Evolutionary conservation across 2,113 vertebrate species (phyloP).

Genomic region (Centropus unirufus): DNA sequence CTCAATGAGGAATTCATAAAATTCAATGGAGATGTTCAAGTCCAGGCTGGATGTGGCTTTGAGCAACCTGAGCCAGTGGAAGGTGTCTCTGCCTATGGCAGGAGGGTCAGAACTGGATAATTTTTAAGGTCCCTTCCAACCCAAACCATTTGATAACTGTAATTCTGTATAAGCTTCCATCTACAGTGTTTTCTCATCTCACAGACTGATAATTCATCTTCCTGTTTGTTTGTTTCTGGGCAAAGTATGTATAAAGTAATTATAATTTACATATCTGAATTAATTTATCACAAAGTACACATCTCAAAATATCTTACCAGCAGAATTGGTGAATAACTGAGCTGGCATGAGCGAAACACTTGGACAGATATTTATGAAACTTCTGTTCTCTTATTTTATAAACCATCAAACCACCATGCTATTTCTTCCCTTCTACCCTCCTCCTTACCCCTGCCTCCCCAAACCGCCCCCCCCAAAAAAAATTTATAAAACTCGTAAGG

Average conservation of each 20-base stretch:
- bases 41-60: too few species aligned
- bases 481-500: background rate
- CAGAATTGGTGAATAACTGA: background rate
- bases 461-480: background rate
- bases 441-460: rapidly evolving
- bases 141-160: too few species aligned
- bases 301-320: background rate
- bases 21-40: too few species aligned
- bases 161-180: background rate
- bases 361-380: background rate
- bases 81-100: too few species aligned
- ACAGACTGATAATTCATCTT: background rate
- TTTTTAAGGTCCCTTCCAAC: too few species aligned
- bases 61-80: too few species aligned
- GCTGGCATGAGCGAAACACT: background rate
- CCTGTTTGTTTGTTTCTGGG: background rate
- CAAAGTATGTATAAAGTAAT: background rate
- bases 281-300: background rate
- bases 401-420: background rate
- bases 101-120: too few species aligned
- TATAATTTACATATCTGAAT: background rate
- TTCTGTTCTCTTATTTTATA: background rate
- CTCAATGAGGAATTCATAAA: background rate
- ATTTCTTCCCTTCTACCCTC: background rate
- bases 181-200: background rate